These are phyloP conservation scores for Rhodinocichla rosea DNA, from an alignment of 2,113 vertebrate species.

Conservation along the genomic window DNA sequence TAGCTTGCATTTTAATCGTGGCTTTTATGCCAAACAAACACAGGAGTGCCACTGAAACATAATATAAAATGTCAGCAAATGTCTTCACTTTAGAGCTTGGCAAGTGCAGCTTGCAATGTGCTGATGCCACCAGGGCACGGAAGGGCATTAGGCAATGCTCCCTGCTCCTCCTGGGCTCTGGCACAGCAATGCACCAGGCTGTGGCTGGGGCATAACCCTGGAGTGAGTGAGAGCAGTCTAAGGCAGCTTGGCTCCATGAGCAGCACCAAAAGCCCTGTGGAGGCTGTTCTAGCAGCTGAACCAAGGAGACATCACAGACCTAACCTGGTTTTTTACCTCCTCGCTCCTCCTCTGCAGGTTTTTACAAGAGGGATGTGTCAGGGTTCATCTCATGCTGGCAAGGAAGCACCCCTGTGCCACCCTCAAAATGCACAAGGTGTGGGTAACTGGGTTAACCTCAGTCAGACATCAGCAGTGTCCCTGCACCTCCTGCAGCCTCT, in stretches of 20 bases:
- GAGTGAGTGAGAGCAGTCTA: not conserved
- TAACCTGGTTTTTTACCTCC: not conserved
- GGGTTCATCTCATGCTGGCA: not conserved
- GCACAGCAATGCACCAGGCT: not conserved
- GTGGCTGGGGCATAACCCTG: not conserved
- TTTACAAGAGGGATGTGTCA: not conserved
- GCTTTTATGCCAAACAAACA: slow-evolving; percentile 8
- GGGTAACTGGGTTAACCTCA: not conserved
- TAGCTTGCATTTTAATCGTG: not conserved
- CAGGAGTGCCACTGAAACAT: not conserved
- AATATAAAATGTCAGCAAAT: slow-evolving; percentile 30
- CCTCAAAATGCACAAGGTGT: not conserved
- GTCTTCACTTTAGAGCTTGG: not conserved
- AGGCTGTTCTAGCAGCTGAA: not conserved
- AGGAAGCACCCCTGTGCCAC: not conserved
- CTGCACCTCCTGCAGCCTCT: not conserved
- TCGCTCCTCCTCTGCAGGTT: not conserved
- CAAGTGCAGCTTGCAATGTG: not conserved
- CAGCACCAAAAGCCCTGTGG: not conserved
- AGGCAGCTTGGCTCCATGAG: not conserved
- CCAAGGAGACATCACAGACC: not conserved
- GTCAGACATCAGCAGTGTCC: not conserved
- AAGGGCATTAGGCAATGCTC: not conserved
- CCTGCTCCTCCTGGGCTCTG: not conserved
- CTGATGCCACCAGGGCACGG: not conserved